These are phyloP conservation scores for Alethe castanea DNA, from an alignment of 2,113 vertebrate genomes.

Conservation along the genomic window DNA sequence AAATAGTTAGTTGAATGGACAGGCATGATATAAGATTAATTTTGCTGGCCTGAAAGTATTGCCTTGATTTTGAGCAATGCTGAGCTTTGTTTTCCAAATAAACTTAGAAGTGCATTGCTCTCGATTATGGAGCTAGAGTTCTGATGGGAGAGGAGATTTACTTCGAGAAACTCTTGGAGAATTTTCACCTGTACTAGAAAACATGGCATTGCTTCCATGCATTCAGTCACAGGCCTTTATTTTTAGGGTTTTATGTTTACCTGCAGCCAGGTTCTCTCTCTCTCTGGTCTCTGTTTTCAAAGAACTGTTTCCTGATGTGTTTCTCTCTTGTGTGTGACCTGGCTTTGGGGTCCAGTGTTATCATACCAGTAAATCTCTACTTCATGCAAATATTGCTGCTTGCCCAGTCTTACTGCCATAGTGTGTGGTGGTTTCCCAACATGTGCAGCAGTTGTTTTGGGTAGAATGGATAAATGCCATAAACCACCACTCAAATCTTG, in stretches of 20 bases:
- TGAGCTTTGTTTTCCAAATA: constrained; percentile 7
- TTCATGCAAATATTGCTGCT: constrained; percentile 1
- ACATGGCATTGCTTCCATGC: neutral
- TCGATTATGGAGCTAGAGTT: neutral
- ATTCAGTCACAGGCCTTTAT: constrained; percentile 12
- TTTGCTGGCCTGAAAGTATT: neutral
- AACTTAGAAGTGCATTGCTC: neutral
- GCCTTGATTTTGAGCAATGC: constrained; percentile 1
- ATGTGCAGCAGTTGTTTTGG: neutral
- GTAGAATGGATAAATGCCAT: neutral
- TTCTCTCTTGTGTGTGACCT: neutral
- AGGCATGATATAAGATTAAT: neutral
- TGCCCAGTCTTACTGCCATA: neutral
- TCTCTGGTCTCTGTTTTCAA: neutral
- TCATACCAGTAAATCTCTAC: neutral
- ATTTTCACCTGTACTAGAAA: neutral
- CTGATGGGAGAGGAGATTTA: neutral
- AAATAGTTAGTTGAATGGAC: constrained; percentile 3
- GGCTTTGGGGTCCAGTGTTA: neutral
- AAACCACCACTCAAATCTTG: neutral
- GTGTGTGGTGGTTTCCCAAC: neutral
- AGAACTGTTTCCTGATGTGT: constrained; percentile 2
- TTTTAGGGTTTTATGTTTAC: constrained; percentile 5
- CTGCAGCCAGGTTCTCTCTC: neutral
- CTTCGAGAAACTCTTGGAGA: neutral